A percentile compares a stretch with the other conserved stretches of the same genome.
phyloP scores from a whole-genome alignment of 30 jellyfish, hydroid and myxozoan genomes.

The Aurelia coerulea region DNA sequence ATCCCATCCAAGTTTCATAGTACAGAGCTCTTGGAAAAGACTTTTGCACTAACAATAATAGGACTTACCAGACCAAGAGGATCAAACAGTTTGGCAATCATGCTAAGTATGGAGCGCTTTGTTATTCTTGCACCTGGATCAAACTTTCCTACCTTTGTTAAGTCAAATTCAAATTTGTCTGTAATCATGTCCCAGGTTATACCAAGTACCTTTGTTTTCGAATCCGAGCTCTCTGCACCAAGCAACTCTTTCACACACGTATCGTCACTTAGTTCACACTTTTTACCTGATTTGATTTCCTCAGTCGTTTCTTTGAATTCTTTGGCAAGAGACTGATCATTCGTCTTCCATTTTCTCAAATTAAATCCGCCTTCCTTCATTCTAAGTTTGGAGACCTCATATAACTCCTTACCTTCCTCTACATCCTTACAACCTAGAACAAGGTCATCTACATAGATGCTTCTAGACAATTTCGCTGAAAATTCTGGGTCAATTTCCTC shows the following conservation, averaged over 20 bases:
- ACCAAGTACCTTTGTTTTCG: too few species aligned
- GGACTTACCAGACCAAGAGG: conserved; percentile 51
- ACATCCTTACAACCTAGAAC: conserved; percentile 31
- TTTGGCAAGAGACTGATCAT: conserved; percentile 9
- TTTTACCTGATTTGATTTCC: background rate
- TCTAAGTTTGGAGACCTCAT: conserved; percentile 22
- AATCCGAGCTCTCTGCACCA: too few species aligned
- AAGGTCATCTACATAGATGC: conserved; percentile 60
- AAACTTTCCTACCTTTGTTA: background rate
- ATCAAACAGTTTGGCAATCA: conserved; percentile 32
- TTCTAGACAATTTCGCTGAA: conserved; percentile 7
- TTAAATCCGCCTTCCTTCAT: conserved; percentile 53
- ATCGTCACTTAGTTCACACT: background rate
- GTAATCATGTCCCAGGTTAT: too few species aligned
- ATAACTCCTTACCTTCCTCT: conserved; percentile 27
- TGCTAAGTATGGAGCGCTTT: conserved; percentile 13
- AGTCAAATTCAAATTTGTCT: too few species aligned
- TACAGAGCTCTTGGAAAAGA: conserved; percentile 39
- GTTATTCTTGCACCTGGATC: conserved; percentile 11
- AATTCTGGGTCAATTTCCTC: conserved; percentile 33
- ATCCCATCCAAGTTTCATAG: conserved; percentile 48
- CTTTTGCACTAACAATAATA: conserved; percentile 27
- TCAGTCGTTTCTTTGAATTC: background rate
- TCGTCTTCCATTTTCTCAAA: conserved; percentile 38
- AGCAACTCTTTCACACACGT: background rate